Base-by-base conservation (phyloP, 2,888 invertebrate genomes). In the Chelonus formosanus region DNA sequence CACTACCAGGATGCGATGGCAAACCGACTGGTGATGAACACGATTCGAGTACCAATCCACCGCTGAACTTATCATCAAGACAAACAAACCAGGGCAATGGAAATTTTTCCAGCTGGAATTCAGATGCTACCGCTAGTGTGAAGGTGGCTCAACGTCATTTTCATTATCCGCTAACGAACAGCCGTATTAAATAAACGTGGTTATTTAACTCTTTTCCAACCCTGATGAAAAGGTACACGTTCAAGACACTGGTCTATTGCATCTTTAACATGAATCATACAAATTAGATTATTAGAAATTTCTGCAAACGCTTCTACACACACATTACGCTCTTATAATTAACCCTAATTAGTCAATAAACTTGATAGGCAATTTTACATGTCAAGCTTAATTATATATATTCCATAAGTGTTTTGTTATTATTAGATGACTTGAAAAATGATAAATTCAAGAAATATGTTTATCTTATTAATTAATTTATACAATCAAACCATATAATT, bases 1-100 rank as follows among this genome's bases (percentile, higher is more conserved):
- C 88, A 43, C 84, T 87, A 73, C 87, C 88, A n/a, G 83, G 84
- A 67, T 83, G 85, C 74, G 87, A 87, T 74, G 71, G 69, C 59
- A 77, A 74, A 68, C 75, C 75, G 61, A 74, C 75, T 60, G 70
- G 67, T 45, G 77, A 77, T 48, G 76, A 76, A 32, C 78, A 76
- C 69, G 81, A 83, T 61, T 79, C 81, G 67, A 82, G 82, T 75
- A 77, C 81, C 70, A 82, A 80, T 72, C 82, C 83, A 44, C 70
- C 81, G 52, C 71, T 82, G 56, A 76, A 79, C 52, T 69, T 76
- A 20, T 65, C 54, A n/a, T 70, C 67, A 73, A 77, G 67, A 73
- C 78, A 69, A 74, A 75, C 76, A 40, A 78, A 75, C 65, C 83
- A 83, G 67, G 81, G 80, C 54, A 84, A 84, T 72, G 84, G 84